Evolutionary conservation across 2,888 invertebrate genomes (phyloP).

Genomic region (Mechanitis mazaeus): DNA sequence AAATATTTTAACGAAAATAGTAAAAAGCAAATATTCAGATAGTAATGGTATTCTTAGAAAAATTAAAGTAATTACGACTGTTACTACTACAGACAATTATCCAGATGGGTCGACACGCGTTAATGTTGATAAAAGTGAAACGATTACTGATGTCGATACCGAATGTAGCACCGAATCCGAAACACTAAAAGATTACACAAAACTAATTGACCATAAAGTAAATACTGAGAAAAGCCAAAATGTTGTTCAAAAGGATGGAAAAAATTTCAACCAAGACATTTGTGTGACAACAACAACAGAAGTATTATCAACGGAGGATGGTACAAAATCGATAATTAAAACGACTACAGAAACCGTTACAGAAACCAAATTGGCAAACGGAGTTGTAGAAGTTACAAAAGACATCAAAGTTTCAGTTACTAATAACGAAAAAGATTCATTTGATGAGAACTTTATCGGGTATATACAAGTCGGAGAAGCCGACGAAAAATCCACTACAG

Average conservation of each 20-base stretch:
- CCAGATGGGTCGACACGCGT: slow-evolving; percentile 57
- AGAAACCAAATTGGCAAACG: slow-evolving; percentile 55
- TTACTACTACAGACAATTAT: slow-evolving; percentile 59
- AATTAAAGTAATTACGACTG: slow-evolving; percentile 50
- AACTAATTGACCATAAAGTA: slow-evolving; percentile 50
- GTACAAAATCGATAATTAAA: slow-evolving; percentile 53
- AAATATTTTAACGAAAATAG: slow-evolving; percentile 46
- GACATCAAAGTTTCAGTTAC: slow-evolving; percentile 62
- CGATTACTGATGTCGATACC: slow-evolving; percentile 49
- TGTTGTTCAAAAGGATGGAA: slow-evolving; percentile 43
- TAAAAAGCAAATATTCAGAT: slow-evolving; percentile 50
- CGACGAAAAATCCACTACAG: slow-evolving; percentile 43
- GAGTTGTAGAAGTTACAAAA: slow-evolving; percentile 59
- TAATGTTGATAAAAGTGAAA: slow-evolving; percentile 54
- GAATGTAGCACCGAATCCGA: slow-evolving; percentile 35
- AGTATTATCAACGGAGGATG: slow-evolving; percentile 44
- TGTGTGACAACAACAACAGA: slow-evolving; percentile 65
- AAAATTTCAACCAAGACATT: slow-evolving; percentile 52
- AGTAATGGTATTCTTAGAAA: slow-evolving; percentile 40
- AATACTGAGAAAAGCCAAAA: slow-evolving; percentile 52
- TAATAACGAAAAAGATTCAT: slow-evolving; percentile 49
- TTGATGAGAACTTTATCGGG: slow-evolving; percentile 54
- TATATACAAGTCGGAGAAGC: slow-evolving; percentile 48
- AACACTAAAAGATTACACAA: slow-evolving; percentile 42
- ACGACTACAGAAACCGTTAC: slow-evolving; percentile 59